A percentile compares a stretch with the other conserved stretches of the same genome.
Conservation (phyloP, 2,113 vertebrate species). For the Seriola quinqueradiata region DNA sequence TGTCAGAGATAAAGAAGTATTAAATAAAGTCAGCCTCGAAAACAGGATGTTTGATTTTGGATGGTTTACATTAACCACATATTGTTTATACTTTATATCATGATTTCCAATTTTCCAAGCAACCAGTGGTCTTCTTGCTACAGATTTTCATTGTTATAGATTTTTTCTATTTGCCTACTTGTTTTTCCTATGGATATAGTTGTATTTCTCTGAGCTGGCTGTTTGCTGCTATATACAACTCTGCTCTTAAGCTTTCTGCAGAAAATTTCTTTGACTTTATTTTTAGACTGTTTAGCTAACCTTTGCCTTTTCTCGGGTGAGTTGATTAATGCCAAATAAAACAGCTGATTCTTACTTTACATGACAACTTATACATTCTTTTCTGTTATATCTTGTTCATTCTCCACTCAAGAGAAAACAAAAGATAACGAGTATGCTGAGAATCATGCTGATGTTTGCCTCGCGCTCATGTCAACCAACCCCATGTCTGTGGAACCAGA, state of each 20-base stretch:
- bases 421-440: slow-evolving; percentile 89
- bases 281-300: neutral
- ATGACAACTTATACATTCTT: neutral
- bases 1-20: neutral
- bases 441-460: slow-evolving; percentile 82
- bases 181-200: neutral
- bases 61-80: too few species aligned
- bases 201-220: neutral
- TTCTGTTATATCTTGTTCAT: neutral
- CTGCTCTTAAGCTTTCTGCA: neutral
- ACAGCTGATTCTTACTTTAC: neutral
- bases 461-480: slow-evolving; percentile 70
- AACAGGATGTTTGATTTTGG: too few species aligned
- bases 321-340: neutral
- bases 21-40: neutral
- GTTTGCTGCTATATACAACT: neutral
- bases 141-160: neutral
- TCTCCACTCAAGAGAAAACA: slow-evolving; percentile 73
- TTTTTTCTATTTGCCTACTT: neutral
- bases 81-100: too few species aligned
- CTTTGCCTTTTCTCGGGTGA: neutral
- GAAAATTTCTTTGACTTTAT: neutral
- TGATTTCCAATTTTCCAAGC: too few species aligned
- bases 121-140: too few species aligned
- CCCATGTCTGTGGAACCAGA: slow-evolving; percentile 83